Base-by-base conservation (phyloP, 2,113 vertebrate genomes). In the Colaptes auratus region DNA sequence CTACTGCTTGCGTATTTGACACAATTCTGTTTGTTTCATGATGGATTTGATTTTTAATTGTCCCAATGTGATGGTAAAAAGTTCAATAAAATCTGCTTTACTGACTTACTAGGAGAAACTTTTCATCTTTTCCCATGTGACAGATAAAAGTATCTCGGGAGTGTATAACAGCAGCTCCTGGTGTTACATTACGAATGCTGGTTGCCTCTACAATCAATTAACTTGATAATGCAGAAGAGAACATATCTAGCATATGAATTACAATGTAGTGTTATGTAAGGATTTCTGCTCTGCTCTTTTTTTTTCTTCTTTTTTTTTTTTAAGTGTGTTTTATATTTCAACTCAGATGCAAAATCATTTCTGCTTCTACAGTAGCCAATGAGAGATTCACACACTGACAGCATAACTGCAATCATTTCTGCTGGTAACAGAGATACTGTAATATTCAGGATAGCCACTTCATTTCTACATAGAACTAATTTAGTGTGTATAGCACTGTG, bases 11-110 rank as follows among this genome's bases (percentile, higher is more conserved):
- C 42, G 42, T 87, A 75, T 89, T 90, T 90, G 86, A 79, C 44
- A 23, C 2, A 77, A 16, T 87, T 87, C 27, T 78, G 36, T 52
- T 82, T 76, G 27, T 77, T 91, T 82, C 48, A 53, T 69, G 46
- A 7, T 35, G 25, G 23, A 77, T 91, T 88, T 95, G 82, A 73
- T 87, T 92, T 90, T 79, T 85, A 66, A 60, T 66, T 36, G 67
- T 58, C 20, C 12, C 73, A 67, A 69, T 48, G 23, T 56, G 52
- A 50, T 88, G 36, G 56, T 80, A 33, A 55, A 71, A 79, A 52
- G 21, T 17, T 85, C 1, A 0, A 48, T 63, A 85, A 80, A 74
- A 64, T 33, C 36, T 74, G 17, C 17, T 69, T 86, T 89, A 46
- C n/a, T 65, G 31, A 56, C 33, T 64, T 12, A 53, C 61, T 76